Evolutionary conservation across 2,888 invertebrate genomes (phyloP).

Genomic region (Drosophila aldrichi): DNA sequence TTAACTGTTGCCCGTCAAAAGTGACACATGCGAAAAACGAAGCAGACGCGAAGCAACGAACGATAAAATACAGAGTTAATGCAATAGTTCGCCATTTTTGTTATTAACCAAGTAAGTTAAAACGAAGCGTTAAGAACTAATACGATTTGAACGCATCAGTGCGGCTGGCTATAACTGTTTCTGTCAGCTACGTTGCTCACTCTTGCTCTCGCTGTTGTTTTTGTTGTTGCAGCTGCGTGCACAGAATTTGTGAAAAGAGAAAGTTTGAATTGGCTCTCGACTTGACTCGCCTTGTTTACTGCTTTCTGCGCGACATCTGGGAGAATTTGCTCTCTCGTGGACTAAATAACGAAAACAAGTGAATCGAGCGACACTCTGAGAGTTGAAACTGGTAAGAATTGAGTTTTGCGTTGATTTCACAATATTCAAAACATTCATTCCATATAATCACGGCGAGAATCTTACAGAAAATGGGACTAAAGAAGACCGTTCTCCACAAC

Average conservation of each 20-base stretch:
- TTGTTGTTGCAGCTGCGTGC: conserved; percentile 54
- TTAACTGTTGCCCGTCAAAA: conserved; percentile 4
- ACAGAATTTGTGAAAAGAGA: conserved; percentile 81
- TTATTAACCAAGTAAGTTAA: conserved; percentile 3
- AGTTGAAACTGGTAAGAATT: conserved; percentile 10
- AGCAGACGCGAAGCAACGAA: neutral
- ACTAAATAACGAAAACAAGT: neutral
- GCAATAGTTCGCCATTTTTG: neutral
- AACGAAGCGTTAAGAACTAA: conserved; percentile 30
- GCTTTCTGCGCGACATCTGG: neutral
- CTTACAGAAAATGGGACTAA: conserved; percentile 39
- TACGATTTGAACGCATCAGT: conserved; percentile 42
- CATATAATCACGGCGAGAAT: neutral
- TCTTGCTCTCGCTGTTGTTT: conserved; percentile 4
- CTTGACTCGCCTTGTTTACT: conserved; percentile 1
- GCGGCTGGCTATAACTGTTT: conserved; percentile 25
- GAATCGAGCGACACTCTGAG: neutral
- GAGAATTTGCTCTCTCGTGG: neutral
- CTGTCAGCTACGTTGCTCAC: neutral
- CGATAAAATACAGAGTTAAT: neutral
- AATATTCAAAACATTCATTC: neutral
- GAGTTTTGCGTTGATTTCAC: neutral
- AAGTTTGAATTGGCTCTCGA: conserved; percentile 56
- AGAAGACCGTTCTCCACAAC: conserved; percentile 23
- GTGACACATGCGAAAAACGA: conserved; percentile 18